Conservation (phyloP, 2,888 invertebrate genomes). For the Erpobdella octoculata region DNA sequence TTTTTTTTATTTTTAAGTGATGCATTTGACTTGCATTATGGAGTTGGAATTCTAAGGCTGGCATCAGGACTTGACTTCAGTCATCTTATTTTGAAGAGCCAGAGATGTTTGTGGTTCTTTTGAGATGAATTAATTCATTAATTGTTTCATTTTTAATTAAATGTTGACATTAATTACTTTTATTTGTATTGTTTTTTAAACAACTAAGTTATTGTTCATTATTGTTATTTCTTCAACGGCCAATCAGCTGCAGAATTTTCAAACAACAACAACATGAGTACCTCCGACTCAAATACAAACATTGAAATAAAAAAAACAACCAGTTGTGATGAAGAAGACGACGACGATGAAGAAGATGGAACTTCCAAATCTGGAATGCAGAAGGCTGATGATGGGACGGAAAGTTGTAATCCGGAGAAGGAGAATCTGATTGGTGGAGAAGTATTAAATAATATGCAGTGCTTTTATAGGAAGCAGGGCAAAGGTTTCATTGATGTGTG, state of each 20-base stretch:
- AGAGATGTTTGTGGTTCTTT: no score
- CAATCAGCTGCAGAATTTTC: neutral
- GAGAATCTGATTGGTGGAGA: slow-evolving; percentile 24
- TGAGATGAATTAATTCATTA: no score
- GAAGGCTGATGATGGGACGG: neutral
- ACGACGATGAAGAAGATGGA: neutral
- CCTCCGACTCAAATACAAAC: neutral
- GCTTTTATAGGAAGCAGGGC: slow-evolving; percentile 59
- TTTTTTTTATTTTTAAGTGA: slow-evolving; percentile 60
- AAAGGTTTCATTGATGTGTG: slow-evolving; percentile 86
- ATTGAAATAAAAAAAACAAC: neutral
- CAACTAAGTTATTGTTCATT: neutral
- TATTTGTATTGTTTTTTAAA: neutral
- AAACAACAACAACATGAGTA: slow-evolving; percentile 20
- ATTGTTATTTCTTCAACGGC: neutral
- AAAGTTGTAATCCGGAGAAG: slow-evolving; percentile 3
- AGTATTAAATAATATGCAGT: slow-evolving; percentile 31
- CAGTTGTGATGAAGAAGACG: slow-evolving; percentile 22
- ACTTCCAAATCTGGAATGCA: neutral
- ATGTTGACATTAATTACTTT: neutral
- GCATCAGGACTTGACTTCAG: slow-evolving; percentile 62
- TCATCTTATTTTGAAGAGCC: neutral
- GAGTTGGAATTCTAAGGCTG: slow-evolving; percentile 78
- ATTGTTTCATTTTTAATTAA: no score
- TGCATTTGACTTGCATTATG: slow-evolving; percentile 86